Conservation (phyloP, 2,888 invertebrate species). For the Drosophila fungiperda region DNA sequence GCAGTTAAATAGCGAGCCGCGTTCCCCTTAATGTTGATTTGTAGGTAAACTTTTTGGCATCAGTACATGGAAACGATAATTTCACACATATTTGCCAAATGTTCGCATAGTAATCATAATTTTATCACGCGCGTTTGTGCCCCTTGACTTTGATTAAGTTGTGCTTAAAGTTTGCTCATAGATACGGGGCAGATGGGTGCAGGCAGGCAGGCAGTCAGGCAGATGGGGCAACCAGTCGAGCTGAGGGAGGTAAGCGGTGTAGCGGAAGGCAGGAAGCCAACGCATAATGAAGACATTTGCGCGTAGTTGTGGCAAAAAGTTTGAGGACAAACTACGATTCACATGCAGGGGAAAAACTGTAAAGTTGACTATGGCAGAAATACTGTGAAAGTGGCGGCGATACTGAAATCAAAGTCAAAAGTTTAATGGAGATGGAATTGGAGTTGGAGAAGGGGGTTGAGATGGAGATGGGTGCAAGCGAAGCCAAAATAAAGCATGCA, state of each 20-base stretch:
- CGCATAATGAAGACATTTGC: conserved; percentile 49
- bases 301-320: conserved; percentile 46
- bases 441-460: neutral
- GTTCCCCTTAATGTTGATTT: conserved; percentile 47
- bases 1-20: conserved; percentile 19
- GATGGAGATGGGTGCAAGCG: conserved; percentile 29
- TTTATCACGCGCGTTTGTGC: conserved; percentile 67
- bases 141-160: conserved; percentile 74
- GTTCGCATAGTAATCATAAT: conserved; percentile 71
- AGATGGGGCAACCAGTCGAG: neutral
- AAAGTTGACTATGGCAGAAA: conserved; percentile 3
- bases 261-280: conserved; percentile 7
- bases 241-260: too few relatives aligned
- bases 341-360: conserved; percentile 31
- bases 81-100: conserved; percentile 67
- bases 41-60: conserved; percentile 62
- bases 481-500: conserved; percentile 58
- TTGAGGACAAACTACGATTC: conserved; percentile 33
- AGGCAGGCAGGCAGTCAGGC: conserved; percentile 5
- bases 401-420: conserved; percentile 14
- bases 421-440: conserved; percentile 7
- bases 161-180: conserved; percentile 67
- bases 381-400: neutral
- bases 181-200: neutral
- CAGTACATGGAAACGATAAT: conserved; percentile 70